These are phyloP conservation scores for Syngnathus scovelli DNA, from an alignment of 2,113 vertebrate species.

Conservation along the genomic window DNA sequence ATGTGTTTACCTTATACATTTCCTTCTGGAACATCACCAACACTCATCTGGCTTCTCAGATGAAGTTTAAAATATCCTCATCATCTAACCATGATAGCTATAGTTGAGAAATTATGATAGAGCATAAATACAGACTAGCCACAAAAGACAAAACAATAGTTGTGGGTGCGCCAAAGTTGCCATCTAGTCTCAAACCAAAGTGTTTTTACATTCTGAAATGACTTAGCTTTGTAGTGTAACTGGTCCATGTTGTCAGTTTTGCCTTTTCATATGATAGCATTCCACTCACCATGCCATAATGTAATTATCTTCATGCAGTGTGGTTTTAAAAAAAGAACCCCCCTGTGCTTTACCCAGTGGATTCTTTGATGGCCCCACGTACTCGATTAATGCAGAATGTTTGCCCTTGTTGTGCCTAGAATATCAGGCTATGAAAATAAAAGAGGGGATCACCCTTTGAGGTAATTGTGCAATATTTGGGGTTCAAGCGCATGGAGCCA, in stretches of 20 bases:
- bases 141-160: conserved; percentile 34
- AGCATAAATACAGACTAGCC: conserved; percentile 37
- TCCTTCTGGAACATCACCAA: conserved; percentile 22
- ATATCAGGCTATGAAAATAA: conserved; percentile 13
- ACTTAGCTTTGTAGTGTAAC: conserved; percentile 37
- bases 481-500: neutral
- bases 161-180: conserved; percentile 33
- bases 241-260: conserved; percentile 45
- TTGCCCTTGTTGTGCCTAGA: conserved; percentile 20
- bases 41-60: conserved; percentile 23
- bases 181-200: conserved; percentile 31
- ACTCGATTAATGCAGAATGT: conserved; percentile 15
- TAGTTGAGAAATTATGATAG: conserved; percentile 40
- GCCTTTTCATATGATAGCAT: conserved; percentile 52
- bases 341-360: conserved; percentile 32
- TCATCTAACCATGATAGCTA: conserved; percentile 21
- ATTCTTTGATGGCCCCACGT: conserved; percentile 33
- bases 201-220: conserved; percentile 27
- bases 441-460: neutral
- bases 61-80: conserved; percentile 40
- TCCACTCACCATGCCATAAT: conserved; percentile 32
- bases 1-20: conserved; percentile 29
- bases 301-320: conserved; percentile 52
- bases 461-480: conserved; percentile 9
- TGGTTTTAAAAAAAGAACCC: conserved; percentile 48